Conservation (phyloP, 2,113 vertebrate species). For the Chunga burmeisteri region DNA sequence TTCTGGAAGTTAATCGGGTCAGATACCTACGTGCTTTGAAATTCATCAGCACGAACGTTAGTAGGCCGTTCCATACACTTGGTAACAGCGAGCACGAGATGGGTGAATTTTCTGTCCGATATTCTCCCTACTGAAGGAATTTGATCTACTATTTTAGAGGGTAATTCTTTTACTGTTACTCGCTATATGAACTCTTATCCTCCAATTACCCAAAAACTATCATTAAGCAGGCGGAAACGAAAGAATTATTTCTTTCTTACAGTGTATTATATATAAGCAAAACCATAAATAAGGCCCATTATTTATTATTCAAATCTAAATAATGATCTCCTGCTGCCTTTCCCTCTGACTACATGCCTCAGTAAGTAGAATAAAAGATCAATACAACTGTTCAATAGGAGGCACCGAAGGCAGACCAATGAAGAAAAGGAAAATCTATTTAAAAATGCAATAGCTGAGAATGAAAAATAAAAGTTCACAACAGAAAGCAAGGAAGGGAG, state of each 20-base stretch:
- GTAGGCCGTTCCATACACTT: rapidly evolving
- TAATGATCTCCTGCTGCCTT: neutral
- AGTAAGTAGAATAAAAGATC: neutral
- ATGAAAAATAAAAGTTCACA: neutral
- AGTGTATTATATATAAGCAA: neutral
- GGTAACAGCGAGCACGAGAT: rapidly evolving
- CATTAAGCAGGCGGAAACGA: neutral
- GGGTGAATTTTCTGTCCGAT: neutral
- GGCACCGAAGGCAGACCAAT: neutral
- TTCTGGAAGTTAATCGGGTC: neutral
- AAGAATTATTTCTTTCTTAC: neutral
- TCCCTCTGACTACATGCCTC: neutral
- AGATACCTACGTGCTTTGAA: neutral
- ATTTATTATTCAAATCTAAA: neutral
- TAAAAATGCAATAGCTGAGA: neutral
- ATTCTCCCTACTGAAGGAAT: neutral
- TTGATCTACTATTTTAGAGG: neutral
- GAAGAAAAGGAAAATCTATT: neutral
- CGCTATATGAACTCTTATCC: neutral
- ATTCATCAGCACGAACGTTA: rapidly evolving
- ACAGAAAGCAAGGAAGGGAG: neutral
- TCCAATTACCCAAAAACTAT: neutral
- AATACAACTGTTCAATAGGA: neutral
- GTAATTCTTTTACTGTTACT: neutral
- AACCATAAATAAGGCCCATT: neutral